Conservation (phyloP, 2,888 invertebrate species). For the Drosophila heteroneura region DNA sequence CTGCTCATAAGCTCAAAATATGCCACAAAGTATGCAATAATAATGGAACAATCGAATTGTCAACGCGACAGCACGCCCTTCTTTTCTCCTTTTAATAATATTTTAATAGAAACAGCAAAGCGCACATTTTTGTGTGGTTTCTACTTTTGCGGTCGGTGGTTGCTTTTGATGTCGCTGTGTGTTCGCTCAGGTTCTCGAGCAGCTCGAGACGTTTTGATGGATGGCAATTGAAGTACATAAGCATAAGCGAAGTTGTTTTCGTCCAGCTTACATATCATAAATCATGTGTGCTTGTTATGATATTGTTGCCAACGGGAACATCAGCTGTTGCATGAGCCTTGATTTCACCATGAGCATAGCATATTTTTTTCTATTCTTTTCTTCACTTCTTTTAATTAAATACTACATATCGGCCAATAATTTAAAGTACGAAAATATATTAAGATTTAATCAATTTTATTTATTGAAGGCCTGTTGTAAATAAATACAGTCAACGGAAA, state of each 20-base stretch:
- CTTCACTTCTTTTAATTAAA: background rate
- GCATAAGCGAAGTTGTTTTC: constrained; percentile 53
- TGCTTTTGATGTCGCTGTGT: constrained; percentile 53
- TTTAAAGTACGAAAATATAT: background rate
- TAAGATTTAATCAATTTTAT: background rate
- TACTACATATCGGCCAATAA: background rate
- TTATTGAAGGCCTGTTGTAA: background rate
- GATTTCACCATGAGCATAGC: background rate
- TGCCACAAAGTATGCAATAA: constrained; percentile 65
- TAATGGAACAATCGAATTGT: constrained; percentile 67
- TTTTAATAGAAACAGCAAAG: constrained; percentile 65
- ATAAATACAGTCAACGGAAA: background rate
- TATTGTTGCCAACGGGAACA: constrained; percentile 7
- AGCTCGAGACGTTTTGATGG: constrained; percentile 60
- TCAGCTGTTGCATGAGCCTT: constrained; percentile 1
- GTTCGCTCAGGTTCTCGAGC: constrained; percentile 22
- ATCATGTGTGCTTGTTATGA: constrained; percentile 51
- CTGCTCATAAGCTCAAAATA: constrained; percentile 50
- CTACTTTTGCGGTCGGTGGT: constrained; percentile 42
- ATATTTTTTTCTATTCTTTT: background rate
- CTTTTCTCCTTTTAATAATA: constrained; percentile 59
- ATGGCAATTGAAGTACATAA: constrained; percentile 40
- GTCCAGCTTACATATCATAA: constrained; percentile 57
- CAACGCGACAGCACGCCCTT: constrained; percentile 29
- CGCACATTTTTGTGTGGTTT: constrained; percentile 28